Evolutionary conservation across 2,113 vertebrate species (phyloP).

Genomic region (Nothocercus julius): DNA sequence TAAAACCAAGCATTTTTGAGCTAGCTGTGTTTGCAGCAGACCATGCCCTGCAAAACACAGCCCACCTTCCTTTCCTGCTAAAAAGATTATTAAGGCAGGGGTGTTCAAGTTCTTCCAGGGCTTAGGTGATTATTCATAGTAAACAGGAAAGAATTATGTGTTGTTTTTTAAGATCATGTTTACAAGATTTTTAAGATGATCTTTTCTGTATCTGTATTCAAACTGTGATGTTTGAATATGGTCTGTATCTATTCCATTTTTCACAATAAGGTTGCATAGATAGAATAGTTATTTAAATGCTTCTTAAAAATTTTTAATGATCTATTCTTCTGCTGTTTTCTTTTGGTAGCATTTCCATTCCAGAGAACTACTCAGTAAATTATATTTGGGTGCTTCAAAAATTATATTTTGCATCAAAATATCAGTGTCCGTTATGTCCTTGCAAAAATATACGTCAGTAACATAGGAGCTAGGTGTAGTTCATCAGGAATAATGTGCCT

Average conservation of each 20-base stretch:
- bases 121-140: rapidly evolving
- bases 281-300: too few species aligned
- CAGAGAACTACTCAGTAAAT: neutral
- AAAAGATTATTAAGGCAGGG: neutral
- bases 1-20: neutral
- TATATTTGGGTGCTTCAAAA: neutral
- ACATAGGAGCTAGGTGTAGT: neutral
- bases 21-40: neutral
- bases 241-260: neutral
- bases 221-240: neutral
- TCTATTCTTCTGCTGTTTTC: neutral
- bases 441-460: neutral
- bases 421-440: neutral
- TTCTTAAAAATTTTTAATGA: neutral
- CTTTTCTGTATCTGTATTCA: neutral
- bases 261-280: rapidly evolving
- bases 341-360: neutral
- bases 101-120: neutral
- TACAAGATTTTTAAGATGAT: neutral
- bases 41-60: neutral
- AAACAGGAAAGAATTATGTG: neutral
- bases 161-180: neutral
- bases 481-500: neutral
- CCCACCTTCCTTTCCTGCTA: neutral
- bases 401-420: neutral